Evolutionary conservation across 2,888 invertebrate genomes (phyloP).

Genomic region (Baccha elongata): DNA sequence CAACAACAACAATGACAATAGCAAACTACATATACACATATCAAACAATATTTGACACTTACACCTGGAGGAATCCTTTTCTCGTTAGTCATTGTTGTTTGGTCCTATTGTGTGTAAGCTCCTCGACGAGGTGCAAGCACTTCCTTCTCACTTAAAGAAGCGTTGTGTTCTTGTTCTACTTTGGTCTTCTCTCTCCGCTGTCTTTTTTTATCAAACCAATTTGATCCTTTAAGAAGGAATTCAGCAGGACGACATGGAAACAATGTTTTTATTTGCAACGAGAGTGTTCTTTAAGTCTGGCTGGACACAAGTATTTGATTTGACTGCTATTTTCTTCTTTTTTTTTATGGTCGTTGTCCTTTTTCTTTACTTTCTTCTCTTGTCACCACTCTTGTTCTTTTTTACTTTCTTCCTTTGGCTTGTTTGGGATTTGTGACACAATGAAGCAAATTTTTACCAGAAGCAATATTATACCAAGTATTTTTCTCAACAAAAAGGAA

Average conservation of each 20-base stretch:
- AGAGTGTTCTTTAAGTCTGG: constrained; percentile 39
- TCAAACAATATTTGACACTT: constrained; percentile 74
- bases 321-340: constrained; percentile 26
- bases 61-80: constrained; percentile 78
- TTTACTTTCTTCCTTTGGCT: constrained; percentile 5
- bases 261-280: not conserved
- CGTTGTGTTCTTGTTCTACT: not conserved
- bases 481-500: constrained; percentile 27
- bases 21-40: constrained; percentile 52
- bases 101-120: constrained; percentile 51
- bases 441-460: constrained; percentile 44
- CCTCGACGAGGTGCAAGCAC: constrained; percentile 19
- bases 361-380: not conserved
- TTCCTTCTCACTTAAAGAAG: constrained; percentile 23
- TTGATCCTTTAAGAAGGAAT: constrained; percentile 49
- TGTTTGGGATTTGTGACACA: constrained; percentile 32
- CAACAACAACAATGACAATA: too few relatives aligned
- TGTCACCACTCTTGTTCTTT: constrained; percentile 1
- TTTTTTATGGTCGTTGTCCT: not conserved
- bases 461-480: constrained; percentile 17
- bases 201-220: constrained; percentile 21
- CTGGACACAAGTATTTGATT: constrained; percentile 65
- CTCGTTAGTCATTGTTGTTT: constrained; percentile 77
- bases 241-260: constrained; percentile 53
- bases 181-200: not conserved